Conservation (phyloP, 2,113 vertebrate species). For the Propithecus coquereli region DNA sequence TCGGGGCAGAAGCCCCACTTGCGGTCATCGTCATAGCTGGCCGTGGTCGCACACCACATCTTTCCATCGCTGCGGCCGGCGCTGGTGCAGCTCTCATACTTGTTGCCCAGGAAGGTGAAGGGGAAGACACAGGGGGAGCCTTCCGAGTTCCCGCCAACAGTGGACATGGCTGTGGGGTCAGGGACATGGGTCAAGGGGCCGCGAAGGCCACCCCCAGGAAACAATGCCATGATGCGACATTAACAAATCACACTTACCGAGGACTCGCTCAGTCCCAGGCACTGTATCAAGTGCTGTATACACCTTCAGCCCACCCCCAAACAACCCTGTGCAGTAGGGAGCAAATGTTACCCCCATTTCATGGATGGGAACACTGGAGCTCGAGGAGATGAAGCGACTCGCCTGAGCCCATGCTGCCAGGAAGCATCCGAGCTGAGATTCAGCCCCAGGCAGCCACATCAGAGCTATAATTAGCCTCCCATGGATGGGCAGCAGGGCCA, state of each 20-base stretch:
- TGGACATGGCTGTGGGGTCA: conserved; percentile 90
- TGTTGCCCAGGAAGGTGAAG: conserved; percentile 93
- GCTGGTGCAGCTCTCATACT: conserved; percentile 91
- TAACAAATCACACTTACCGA: fast-evolving
- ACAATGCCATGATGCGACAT: fast-evolving
- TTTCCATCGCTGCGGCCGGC: conserved; percentile 93
- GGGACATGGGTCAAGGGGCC: neutral
- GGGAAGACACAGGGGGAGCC: conserved; percentile 94
- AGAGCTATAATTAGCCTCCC: neutral
- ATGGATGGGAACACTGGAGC: neutral
- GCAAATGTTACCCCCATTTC: fast-evolving
- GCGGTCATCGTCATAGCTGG: conserved; percentile 94
- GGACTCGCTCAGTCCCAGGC: fast-evolving
- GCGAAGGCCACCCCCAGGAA: neutral
- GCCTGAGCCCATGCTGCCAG: neutral
- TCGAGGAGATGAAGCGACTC: neutral
- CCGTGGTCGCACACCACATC: conserved; percentile 91
- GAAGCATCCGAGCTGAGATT: no score
- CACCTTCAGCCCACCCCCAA: fast-evolving
- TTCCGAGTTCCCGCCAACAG: conserved; percentile 94
- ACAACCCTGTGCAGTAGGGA: fast-evolving
- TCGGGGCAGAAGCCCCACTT: conserved; percentile 99
- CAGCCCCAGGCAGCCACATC: neutral
- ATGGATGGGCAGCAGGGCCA: neutral
- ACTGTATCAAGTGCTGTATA: fast-evolving